Percentiles rank a stretch among this genome's conserved stretches.
Conservation (phyloP, 2,888 invertebrate genomes). For the Anoncus sp. region DNA sequence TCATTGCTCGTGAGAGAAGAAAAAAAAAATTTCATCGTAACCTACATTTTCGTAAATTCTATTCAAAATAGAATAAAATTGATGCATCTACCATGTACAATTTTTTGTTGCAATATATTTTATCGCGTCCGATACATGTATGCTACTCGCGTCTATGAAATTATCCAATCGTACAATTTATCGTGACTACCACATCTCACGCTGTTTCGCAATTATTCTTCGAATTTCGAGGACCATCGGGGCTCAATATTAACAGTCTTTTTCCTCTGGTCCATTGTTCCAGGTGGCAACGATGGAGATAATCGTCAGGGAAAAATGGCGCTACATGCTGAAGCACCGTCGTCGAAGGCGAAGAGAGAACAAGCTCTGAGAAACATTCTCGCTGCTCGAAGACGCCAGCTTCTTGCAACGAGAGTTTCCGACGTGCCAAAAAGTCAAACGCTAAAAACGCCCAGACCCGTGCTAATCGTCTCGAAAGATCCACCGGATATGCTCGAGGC, state of each 20-base stretch:
- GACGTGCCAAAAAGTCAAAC: slow-evolving; percentile 61
- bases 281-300: slow-evolving; percentile 71
- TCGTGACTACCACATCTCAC: too few relatives aligned
- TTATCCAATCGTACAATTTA: too few relatives aligned
- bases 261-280: slow-evolving; percentile 8
- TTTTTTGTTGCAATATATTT: too few relatives aligned
- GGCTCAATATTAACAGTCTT: not conserved
- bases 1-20: too few relatives aligned
- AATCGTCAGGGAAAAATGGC: slow-evolving; percentile 75
- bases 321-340: slow-evolving; percentile 73
- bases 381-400: slow-evolving; percentile 86
- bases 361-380: slow-evolving; percentile 82
- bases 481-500: slow-evolving; percentile 73
- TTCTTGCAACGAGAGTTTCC: slow-evolving; percentile 84
- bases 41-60: not conserved
- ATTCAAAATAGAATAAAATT: not conserved
- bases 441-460: slow-evolving; percentile 58
- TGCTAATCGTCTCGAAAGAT: slow-evolving; percentile 56
- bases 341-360: slow-evolving; percentile 78
- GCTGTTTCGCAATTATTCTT: not conserved
- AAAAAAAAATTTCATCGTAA: too few relatives aligned
- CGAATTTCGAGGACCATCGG: not conserved
- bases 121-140: too few relatives aligned
- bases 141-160: too few relatives aligned
- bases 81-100: too few relatives aligned